A percentile compares a stretch with the other conserved stretches of the same genome.
Conservation (phyloP, 2,113 vertebrate genomes). For the Cololabis saira region DNA sequence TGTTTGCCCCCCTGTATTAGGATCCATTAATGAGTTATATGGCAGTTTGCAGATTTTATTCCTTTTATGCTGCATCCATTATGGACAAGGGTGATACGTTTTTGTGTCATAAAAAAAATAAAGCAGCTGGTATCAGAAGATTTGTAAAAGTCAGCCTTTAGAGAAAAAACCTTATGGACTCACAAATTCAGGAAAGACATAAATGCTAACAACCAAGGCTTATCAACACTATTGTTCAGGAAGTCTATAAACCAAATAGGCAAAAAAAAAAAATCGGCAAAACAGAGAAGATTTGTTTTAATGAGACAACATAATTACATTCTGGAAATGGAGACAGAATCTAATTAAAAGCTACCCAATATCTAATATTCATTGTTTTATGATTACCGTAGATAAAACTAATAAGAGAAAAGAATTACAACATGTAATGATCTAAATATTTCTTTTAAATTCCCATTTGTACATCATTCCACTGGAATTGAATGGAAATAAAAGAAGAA, state of each 20-base stretch:
- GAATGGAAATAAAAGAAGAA: slow-evolving; percentile 14
- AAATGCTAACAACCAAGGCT: slow-evolving; percentile 7
- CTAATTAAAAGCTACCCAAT: slow-evolving; percentile 52
- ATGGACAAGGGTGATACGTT: too few relatives aligned
- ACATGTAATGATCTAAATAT: not conserved
- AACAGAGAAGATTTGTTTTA: slow-evolving; percentile 14
- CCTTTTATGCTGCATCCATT: too few relatives aligned
- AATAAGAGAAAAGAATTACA: slow-evolving; percentile 17
- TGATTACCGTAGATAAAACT: slow-evolving; percentile 21
- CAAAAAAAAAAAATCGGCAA: slow-evolving; percentile 3
- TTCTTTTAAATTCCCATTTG: not conserved
- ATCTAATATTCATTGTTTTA: slow-evolving; percentile 20
- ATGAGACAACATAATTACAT: slow-evolving; percentile 41
- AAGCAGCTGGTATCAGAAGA: too few relatives aligned
- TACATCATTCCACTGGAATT: not conserved
- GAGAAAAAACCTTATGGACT: not conserved
- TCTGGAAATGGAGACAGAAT: slow-evolving; percentile 38
- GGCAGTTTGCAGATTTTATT: too few relatives aligned
- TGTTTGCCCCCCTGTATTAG: too few relatives aligned
- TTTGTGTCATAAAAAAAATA: too few relatives aligned
- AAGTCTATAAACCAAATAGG: not conserved
- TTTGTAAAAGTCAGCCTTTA: not conserved
- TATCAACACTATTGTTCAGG: slow-evolving; percentile 3
- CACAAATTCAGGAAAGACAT: slow-evolving; percentile 1
- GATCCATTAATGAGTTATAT: too few relatives aligned